A percentile compares a stretch with the other conserved stretches of the same genome.
Conservation (phyloP, 2,888 invertebrate species). For the Chloroclysta siterata region DNA sequence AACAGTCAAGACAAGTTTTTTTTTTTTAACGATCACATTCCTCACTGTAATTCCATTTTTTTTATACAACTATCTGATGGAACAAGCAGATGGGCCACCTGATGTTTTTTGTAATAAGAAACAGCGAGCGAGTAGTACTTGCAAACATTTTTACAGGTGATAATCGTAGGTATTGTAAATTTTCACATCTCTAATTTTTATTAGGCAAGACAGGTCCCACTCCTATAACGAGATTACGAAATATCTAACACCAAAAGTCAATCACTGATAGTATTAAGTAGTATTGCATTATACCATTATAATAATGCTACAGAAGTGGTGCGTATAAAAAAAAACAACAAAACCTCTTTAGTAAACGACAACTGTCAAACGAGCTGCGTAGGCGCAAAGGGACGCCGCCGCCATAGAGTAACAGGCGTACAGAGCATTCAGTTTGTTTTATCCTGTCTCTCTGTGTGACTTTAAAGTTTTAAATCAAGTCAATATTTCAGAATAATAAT, state of each 20-base stretch:
- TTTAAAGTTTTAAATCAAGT: too few relatives aligned
- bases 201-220: constrained; percentile 1
- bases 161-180: neutral
- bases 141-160: too few relatives aligned
- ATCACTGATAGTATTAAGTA: constrained; percentile 44
- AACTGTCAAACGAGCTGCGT: constrained; percentile 66
- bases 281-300: constrained; percentile 44
- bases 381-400: constrained; percentile 66
- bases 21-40: too few relatives aligned
- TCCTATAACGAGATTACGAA: constrained; percentile 36
- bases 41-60: too few relatives aligned
- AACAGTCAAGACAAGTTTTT: too few relatives aligned
- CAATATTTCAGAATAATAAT: too few relatives aligned
- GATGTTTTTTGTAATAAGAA: too few relatives aligned
- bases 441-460: too few relatives aligned
- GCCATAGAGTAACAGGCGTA: constrained; percentile 15
- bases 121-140: too few relatives aligned
- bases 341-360: constrained; percentile 60
- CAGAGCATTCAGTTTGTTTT: constrained; percentile 8
- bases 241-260: constrained; percentile 40
- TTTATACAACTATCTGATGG: too few relatives aligned
- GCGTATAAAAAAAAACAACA: constrained; percentile 55
- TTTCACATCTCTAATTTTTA: neutral
- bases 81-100: too few relatives aligned
- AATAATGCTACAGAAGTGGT: constrained; percentile 46